phyloP scores from a whole-genome alignment of 2,113 vertebrate genomes.

The Laticauda laticaudata region DNA sequence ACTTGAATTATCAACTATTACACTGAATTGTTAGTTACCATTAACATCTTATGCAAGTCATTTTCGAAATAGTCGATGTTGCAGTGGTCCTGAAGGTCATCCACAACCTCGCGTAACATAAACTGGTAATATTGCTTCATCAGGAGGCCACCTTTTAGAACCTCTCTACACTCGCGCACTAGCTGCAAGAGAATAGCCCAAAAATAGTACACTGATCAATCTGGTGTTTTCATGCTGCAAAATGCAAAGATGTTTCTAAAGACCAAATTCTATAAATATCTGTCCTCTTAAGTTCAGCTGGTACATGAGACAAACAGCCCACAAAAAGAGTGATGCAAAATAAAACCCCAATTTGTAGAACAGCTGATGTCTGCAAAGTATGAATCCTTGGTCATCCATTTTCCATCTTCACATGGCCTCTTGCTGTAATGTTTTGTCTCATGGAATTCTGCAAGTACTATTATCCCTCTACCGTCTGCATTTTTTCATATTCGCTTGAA shows the following conservation, averaged over 20 bases:
- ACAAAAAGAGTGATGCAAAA: not conserved
- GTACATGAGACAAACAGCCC: not conserved
- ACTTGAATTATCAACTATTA: not conserved
- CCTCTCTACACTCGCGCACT: slow-evolving; percentile 96
- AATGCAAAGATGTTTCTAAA: not conserved
- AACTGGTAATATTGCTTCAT: slow-evolving; percentile 99
- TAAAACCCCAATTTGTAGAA: not conserved
- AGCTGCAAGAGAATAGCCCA: slow-evolving; percentile 76
- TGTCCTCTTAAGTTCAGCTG: not conserved
- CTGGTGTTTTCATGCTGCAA: not conserved
- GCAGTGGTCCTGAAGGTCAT: slow-evolving; percentile 77
- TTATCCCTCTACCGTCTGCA: not conserved
- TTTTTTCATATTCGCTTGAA: not conserved
- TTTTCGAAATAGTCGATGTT: slow-evolving; percentile 98
- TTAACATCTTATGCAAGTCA: slow-evolving; percentile 96
- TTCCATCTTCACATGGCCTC: not conserved
- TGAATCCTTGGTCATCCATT: too few relatives aligned
- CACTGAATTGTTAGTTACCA: slow-evolving; percentile 74
- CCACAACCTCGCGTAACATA: slow-evolving; percentile 87
- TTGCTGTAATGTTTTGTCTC: not conserved
- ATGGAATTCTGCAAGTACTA: not conserved
- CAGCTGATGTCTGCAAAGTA: not conserved
- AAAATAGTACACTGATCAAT: not conserved
- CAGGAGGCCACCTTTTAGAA: slow-evolving; percentile 93
- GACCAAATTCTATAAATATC: not conserved